Percentiles rank a stretch among this genome's conserved stretches.
Evolutionary conservation across 2,888 invertebrate genomes (phyloP).

Genomic region (Actias luna): DNA sequence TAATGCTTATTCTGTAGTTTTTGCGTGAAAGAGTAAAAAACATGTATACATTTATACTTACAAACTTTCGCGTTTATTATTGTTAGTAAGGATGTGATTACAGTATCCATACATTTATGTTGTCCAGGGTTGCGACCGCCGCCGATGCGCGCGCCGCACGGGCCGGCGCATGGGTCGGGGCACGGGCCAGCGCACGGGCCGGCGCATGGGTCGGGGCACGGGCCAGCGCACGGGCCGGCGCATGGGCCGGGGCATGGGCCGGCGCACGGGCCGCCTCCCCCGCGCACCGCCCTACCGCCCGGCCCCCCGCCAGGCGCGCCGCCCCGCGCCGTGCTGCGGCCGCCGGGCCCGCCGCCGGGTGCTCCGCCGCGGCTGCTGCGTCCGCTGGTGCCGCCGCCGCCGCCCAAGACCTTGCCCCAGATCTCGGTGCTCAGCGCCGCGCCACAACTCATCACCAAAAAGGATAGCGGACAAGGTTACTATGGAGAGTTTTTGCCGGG

Average conservation of each 20-base stretch:
- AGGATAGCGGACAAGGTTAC: slow-evolving; percentile 82
- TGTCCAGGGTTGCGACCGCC: slow-evolving; percentile 59
- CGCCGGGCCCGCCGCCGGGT: slow-evolving; percentile 85
- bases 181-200: slow-evolving; percentile 57
- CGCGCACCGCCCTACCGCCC: slow-evolving; percentile 69
- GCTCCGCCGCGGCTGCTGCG: slow-evolving; percentile 84
- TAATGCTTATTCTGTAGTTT: no score
- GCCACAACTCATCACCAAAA: slow-evolving; percentile 89
- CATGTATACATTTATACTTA: no score
- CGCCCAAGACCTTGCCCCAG: slow-evolving; percentile 55
- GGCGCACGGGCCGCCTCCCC: slow-evolving; percentile 43
- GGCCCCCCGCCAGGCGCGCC: slow-evolving; percentile 83
- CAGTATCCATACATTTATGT: not conserved
- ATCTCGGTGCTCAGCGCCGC: slow-evolving; percentile 91
- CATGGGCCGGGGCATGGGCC: slow-evolving; percentile 54
- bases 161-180: no score
- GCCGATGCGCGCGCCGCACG: slow-evolving; percentile 51
- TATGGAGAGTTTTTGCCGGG: no score
- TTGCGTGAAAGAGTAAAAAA: no score
- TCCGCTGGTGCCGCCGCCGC: slow-evolving; percentile 82
- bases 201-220: slow-evolving; percentile 58
- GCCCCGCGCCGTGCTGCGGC: slow-evolving; percentile 79
- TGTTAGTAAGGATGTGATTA: no score
- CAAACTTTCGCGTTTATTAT: no score
- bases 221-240: slow-evolving; percentile 44